Base-by-base conservation (phyloP, 2,888 invertebrate species). In the Zaprionus bogoriensis region DNA sequence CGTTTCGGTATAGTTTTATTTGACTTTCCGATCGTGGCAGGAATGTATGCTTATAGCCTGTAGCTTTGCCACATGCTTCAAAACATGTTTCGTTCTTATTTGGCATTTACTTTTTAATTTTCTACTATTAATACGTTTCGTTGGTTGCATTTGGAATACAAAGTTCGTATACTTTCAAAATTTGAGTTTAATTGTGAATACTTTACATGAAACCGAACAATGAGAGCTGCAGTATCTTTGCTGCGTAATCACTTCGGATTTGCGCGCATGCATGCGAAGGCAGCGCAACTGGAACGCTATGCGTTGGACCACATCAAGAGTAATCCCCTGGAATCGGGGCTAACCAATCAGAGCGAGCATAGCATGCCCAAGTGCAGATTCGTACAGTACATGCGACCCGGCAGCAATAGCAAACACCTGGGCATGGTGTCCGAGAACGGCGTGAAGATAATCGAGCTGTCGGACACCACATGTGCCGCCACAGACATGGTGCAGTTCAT, bases 361-460 rank as follows among this genome's bases (percentile, higher is more conserved):
- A 28, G 17, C 9, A 20, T 36, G 20, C 79, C 74, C 1, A 68
- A 64, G 55, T 76, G 68, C n/a, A 94, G 95, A 82, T 93, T 95
- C 75, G 93, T 96, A 42, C 96, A 96, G 85, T 96, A 95, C 89
- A 91, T 92, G 44, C 92, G 91, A 20, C 92, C 93, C 73, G 92
- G 92, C 39, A 93, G 94, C 0, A 92, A 92, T 0, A 92, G 92
- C 1, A 93, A 94, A 23, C 77, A 74, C n/a, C 92, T 95, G n/a
- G 96, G 96, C 2, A 94, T 93, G 69, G 91, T 95, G 25, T 92
- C 93, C 1, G 92, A 92, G 10, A 92, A 93, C 50, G 94, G 94
- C 5, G 93, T 94, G 1, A 95, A 94, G 73, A 92, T 96, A 70
- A 93, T 94, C 66, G 94, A 94, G 74, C 91, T 94, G 1, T 91